phyloP scores from a whole-genome alignment of 1,140 invertebrate species.

The Drosophila bocki region DNA sequence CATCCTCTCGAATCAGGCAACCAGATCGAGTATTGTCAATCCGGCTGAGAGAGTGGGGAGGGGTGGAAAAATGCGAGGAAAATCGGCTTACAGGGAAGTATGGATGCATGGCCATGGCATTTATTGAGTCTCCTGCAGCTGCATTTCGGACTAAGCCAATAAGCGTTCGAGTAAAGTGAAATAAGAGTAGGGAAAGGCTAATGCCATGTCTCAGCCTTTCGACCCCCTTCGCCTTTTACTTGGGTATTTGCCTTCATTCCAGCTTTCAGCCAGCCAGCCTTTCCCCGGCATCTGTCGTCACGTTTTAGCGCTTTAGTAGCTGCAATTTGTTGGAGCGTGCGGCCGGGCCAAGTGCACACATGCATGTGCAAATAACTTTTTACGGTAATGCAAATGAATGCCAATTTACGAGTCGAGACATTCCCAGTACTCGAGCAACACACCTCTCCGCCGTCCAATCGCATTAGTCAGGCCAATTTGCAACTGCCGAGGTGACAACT shows the following conservation, averaged over 20 bases:
- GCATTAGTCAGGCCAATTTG: constrained; percentile 71
- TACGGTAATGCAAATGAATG: constrained; percentile 83
- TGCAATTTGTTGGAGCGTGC: constrained; percentile 74
- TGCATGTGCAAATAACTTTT: constrained; percentile 79
- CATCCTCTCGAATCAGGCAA: constrained; percentile 35
- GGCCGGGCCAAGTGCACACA: constrained; percentile 72
- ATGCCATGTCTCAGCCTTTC: constrained; percentile 46
- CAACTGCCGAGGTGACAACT: constrained; percentile 66
- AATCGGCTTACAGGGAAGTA: constrained; percentile 59
- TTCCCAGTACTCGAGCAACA: constrained; percentile 7
- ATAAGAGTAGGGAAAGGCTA: constrained; percentile 42
- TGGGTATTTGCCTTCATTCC: constrained; percentile 42
- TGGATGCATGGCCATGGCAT: constrained; percentile 55
- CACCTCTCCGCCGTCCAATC: constrained; percentile 31
- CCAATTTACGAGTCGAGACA: constrained; percentile 70
- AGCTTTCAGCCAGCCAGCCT: constrained; percentile 10
- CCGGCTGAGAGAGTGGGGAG: not conserved
- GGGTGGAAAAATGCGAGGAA: constrained; percentile 20
- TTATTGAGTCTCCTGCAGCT: constrained; percentile 73
- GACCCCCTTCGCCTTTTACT: constrained; percentile 45
- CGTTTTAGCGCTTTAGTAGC: constrained; percentile 80
- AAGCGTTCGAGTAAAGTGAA: constrained; percentile 72
- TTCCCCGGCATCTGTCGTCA: constrained; percentile 59
- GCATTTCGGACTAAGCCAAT: constrained; percentile 76
- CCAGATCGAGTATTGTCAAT: constrained; percentile 13